Evolutionary conservation across 2,888 invertebrate genomes (phyloP).

Genomic region (Zygothrica quintamaculata): DNA sequence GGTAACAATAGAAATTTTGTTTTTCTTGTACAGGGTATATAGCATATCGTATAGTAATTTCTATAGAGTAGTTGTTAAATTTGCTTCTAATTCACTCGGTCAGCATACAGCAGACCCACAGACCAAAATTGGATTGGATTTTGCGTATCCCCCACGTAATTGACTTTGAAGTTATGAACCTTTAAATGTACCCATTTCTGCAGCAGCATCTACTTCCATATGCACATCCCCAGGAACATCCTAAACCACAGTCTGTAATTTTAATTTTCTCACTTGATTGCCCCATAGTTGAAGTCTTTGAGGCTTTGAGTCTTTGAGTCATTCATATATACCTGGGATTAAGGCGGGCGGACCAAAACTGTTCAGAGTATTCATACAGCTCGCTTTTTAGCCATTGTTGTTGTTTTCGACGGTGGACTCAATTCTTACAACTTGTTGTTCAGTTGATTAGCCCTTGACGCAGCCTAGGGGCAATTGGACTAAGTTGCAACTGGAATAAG

Average conservation of each 20-base stretch:
- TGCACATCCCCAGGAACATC: slow-evolving; percentile 11
- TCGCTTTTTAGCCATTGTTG: slow-evolving; percentile 29
- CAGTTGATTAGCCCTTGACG: slow-evolving; percentile 51
- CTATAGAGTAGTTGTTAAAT: slow-evolving; percentile 1
- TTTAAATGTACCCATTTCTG: slow-evolving; percentile 76
- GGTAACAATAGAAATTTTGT: background rate
- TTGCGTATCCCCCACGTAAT: slow-evolving; percentile 70
- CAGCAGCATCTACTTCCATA: slow-evolving; percentile 24
- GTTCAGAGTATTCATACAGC: slow-evolving; percentile 48
- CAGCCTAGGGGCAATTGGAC: background rate
- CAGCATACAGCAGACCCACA: slow-evolving; percentile 32
- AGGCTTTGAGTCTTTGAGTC: slow-evolving; percentile 10
- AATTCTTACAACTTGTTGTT: background rate
- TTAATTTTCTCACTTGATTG: slow-evolving; percentile 81
- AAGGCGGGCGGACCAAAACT: slow-evolving; percentile 11
- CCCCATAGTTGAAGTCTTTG: slow-evolving; percentile 43
- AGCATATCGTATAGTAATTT: too few relatives aligned
- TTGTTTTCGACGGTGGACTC: slow-evolving; percentile 40
- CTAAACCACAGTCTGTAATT: slow-evolving; percentile 63
- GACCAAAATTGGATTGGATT: slow-evolving; percentile 43
- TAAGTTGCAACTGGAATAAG: background rate
- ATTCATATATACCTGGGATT: slow-evolving; percentile 45
- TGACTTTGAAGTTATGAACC: slow-evolving; percentile 82
- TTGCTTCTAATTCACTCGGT: slow-evolving; percentile 57
- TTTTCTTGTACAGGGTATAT: slow-evolving; percentile 13